Conservation (phyloP, 2,113 vertebrate genomes). For the Triplophysa siluroides region DNA sequence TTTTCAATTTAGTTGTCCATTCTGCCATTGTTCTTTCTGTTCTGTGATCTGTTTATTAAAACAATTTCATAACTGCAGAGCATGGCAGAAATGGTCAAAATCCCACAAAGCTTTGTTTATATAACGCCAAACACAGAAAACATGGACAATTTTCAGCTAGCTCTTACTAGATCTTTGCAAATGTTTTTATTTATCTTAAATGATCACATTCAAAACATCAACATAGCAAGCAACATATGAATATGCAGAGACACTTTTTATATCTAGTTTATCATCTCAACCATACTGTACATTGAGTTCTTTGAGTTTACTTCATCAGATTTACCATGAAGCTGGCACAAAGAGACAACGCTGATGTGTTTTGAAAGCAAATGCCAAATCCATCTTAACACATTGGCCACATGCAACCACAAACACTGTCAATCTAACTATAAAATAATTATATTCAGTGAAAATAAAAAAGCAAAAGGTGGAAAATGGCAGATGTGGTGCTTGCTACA, state of each 20-base stretch:
- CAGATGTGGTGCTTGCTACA: slow-evolving; percentile 10
- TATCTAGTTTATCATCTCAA: not conserved
- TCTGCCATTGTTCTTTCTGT: not conserved
- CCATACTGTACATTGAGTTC: too few relatives aligned
- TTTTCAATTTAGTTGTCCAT: not conserved
- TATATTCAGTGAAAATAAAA: slow-evolving; percentile 23
- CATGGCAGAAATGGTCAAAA: too few relatives aligned
- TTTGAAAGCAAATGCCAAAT: not conserved
- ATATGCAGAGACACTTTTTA: too few relatives aligned
- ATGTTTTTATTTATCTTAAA: not conserved
- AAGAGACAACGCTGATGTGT: not conserved
- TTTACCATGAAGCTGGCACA: not conserved
- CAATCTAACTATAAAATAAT: slow-evolving; percentile 16
- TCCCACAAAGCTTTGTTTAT: too few relatives aligned
- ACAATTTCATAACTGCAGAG: not conserved
- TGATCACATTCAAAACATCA: not conserved
- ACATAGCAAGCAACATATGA: not conserved
- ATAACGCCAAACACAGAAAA: too few relatives aligned
- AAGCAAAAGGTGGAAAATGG: slow-evolving; percentile 17
- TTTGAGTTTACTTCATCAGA: not conserved
- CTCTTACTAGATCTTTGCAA: not conserved
- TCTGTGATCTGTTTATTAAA: not conserved
- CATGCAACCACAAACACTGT: slow-evolving; percentile 15
- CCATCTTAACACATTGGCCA: not conserved
- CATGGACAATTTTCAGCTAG: not conserved